Percentiles rank a stretch among this genome's conserved stretches.
These are phyloP conservation scores for Saturnia japonica DNA, from an alignment of 2,888 invertebrate genomes.

Conservation along the genomic window DNA sequence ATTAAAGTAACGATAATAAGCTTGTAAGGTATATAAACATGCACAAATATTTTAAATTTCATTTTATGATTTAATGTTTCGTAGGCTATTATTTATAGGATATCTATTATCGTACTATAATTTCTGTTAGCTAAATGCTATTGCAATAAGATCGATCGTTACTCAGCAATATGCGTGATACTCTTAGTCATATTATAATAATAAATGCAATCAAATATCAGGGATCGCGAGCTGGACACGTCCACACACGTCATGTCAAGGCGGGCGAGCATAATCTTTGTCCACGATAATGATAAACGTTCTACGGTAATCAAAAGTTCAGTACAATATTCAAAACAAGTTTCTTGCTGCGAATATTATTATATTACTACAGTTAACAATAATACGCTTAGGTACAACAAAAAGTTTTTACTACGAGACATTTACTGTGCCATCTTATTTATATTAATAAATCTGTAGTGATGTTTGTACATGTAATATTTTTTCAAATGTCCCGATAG, in stretches of 20 bases:
- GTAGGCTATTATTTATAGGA: too few relatives aligned
- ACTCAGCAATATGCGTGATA: neutral
- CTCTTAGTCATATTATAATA: conserved; percentile 41
- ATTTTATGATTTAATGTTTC: too few relatives aligned
- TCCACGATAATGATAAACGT: neutral
- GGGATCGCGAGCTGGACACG: conserved; percentile 47
- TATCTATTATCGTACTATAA: neutral
- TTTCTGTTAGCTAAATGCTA: neutral
- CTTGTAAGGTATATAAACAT: too few relatives aligned
- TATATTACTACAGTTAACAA: too few relatives aligned
- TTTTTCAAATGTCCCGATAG: too few relatives aligned
- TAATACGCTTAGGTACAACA: too few relatives aligned
- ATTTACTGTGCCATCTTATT: too few relatives aligned
- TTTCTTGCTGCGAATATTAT: neutral
- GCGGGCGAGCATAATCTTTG: neutral
- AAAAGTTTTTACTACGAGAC: too few relatives aligned
- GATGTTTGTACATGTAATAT: too few relatives aligned
- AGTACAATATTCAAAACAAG: neutral
- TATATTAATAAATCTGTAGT: too few relatives aligned
- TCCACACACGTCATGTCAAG: conserved; percentile 43
- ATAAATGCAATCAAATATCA: conserved; percentile 51
- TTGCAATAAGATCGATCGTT: neutral
- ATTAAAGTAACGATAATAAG: too few relatives aligned
- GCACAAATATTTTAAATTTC: too few relatives aligned
- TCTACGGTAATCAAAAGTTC: neutral